Evolutionary conservation across 2,888 invertebrate species (phyloP), one percentile per base, ranked within the genome.

Genomic region (Volucella bombylans): DNA sequence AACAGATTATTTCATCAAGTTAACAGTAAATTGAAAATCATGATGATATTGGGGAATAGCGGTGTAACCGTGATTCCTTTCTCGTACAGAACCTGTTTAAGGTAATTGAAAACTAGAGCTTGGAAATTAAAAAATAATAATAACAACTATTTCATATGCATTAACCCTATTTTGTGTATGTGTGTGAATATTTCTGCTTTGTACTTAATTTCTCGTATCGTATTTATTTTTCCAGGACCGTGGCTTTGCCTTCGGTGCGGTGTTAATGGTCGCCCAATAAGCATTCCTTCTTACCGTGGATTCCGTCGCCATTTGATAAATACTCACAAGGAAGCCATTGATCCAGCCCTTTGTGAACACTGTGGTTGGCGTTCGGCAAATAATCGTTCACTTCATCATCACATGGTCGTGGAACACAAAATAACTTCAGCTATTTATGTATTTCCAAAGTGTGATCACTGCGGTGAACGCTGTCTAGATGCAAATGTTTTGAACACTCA

Each of bases 211-310:
- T 31, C 15, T 3, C 12, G 1, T 31, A 18, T 9, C 18, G 23
- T 54, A 14, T n/a, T 73, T 47, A 54, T 10, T 9, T 79, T 82
- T 77, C 9, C n/a, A 90, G 90, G 96, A 0, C 96, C 96, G 0
- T 97, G 97, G 97, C 93, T 95, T 73, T 97, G 97, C 90, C 92
- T 94, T 49, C 94, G 95, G 83, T 97, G 97, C 92, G 95, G 95
- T 43, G 94, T 94, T 72, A 93, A 94, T 86, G 94, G 94, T 43
- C 94, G 94, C 87, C 94, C 94, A 61, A 91, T 95, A 59, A 94
- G 95, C 88, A 96, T 97, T 90, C 94, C 95, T 31, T 94, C 95
- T 23, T 97, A 97, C 89, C 95, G 95, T 87, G 94, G 95, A 87
- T 97, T 95, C 91, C 93, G 97, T 55, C 94, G 96, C 85, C 97